Base-by-base conservation (phyloP, 2,113 vertebrate species). In the Cryptomyrus ogoouensis region DNA sequence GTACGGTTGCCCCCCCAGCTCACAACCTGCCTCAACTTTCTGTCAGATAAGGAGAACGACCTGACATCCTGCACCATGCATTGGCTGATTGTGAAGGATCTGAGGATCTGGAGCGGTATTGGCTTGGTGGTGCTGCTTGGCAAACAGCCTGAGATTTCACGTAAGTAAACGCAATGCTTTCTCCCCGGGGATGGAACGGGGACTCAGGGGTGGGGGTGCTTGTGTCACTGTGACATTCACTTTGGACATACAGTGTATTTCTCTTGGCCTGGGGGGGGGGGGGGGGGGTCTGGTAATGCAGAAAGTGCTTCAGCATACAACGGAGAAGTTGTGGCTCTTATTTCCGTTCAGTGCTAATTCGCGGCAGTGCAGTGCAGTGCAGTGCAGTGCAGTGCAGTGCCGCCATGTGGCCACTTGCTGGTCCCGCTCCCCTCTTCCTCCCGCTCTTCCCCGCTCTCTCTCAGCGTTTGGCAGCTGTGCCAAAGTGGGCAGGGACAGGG, bases 401-500 rank as follows among this genome's bases (percentile, higher is more conserved):
- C 24, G 21, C 74, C 56, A 9, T 53, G 87, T 56, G 47, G 89
- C 58, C 47, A 7, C 62, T 42, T 1, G 15, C 46, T 3, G 27
- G 15, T 47, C 35, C 46, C 15, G 74, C 62, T 13, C 31, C 62
- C 44, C 5, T 44, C 19, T 17, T 90, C 50, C 46, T 88, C 47
- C 56, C 7, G 44, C 56, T 15, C 87, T 62, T 58, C 5, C 35
- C 9, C 15, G 24, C 56, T 66, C 83, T 66, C 56, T 66, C 83
- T 83, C 17, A 12, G 24, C 39, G 7, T 24, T 91, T 90, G 90
- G 89, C 90, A 85, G 86, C 52, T 5, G 83, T 90, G 90, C 92
- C 92, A 91, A 91, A 92, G 87, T 91, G 92, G 90, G 91, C 92
- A 89, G 92, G 91, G 91, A 90, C 83, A 90, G 90, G 89, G 90